Evolutionary conservation across 2,888 invertebrate genomes (phyloP).

Genomic region (Linnaemya vulpina): DNA sequence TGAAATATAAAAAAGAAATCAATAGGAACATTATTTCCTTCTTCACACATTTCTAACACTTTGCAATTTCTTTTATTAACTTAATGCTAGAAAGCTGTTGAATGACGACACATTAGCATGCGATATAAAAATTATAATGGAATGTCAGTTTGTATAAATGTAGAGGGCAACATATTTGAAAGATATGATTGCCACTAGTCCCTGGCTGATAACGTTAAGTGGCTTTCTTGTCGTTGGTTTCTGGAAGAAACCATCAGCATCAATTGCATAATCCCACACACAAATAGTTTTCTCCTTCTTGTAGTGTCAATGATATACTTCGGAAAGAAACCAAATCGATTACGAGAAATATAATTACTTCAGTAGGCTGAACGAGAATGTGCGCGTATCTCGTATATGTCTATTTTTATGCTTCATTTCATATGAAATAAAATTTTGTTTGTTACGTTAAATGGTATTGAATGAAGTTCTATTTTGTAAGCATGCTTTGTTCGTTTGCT

Average conservation of each 20-base stretch:
- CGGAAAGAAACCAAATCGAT: conserved; percentile 15
- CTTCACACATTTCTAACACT: background rate
- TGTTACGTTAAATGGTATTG: background rate
- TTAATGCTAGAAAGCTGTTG: conserved; percentile 13
- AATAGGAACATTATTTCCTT: background rate
- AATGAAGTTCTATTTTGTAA: background rate
- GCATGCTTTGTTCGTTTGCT: background rate
- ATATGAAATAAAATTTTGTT: background rate
- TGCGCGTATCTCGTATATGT: background rate
- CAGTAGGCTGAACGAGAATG: background rate
- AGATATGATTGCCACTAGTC: conserved; percentile 23
- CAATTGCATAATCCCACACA: background rate
- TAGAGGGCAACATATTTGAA: background rate
- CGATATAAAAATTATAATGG: conserved; percentile 1
- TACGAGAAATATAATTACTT: conserved; percentile 26
- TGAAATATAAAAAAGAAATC: conserved; percentile 9
- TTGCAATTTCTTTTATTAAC: background rate
- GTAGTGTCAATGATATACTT: conserved; percentile 11
- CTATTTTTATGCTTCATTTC: conserved; percentile 5
- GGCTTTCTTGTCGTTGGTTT: conserved; percentile 17
- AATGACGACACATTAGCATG: conserved; percentile 26
- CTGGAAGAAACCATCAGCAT: conserved; percentile 15
- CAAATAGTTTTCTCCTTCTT: background rate
- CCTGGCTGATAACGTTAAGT: conserved; percentile 28
- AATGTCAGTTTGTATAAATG: conserved; percentile 8